Percentiles rank a stretch among this genome's conserved stretches.
These are phyloP conservation scores for Megaceryle alcyon DNA, from an alignment of 2,797 vertebrate species.

Conservation along the genomic window DNA sequence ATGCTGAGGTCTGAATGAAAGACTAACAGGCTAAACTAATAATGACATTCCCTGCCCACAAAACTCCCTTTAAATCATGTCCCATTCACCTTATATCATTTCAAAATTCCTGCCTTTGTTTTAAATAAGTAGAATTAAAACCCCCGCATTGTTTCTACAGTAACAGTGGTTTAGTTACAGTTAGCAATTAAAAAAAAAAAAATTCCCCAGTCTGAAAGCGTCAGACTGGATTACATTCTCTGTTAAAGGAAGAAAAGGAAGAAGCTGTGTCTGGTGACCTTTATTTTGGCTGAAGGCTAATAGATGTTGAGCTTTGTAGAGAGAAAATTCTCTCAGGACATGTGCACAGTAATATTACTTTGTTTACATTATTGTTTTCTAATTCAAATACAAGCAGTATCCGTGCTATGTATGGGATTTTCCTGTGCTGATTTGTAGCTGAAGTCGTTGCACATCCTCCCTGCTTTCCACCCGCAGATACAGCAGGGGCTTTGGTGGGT, in stretches of 20 bases:
- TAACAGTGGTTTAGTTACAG: not conserved
- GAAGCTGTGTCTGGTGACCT: conserved; percentile 68
- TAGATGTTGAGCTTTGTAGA: conserved; percentile 39
- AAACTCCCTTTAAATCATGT: not conserved
- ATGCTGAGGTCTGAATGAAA: not conserved
- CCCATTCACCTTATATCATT: not conserved
- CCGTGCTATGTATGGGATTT: not conserved
- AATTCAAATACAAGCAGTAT: conserved; percentile 56
- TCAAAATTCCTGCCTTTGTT: not conserved
- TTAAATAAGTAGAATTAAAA: not conserved
- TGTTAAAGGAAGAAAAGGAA: conserved; percentile 58
- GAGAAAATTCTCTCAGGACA: conserved; percentile 50
- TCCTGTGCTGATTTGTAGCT: not conserved
- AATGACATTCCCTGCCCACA: not conserved
- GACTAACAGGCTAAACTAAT: not conserved
- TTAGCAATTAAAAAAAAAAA: conserved; percentile 36
- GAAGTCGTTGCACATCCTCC: not conserved
- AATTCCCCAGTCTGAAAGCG: conserved; percentile 52
- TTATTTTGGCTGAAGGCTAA: conserved; percentile 75
- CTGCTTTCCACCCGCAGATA: not conserved
- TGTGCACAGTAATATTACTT: conserved; percentile 41
- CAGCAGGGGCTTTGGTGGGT: accelerated
- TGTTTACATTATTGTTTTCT: conserved; percentile 65
- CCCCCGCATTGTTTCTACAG: not conserved
- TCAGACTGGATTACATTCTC: conserved; percentile 56